These are phyloP conservation scores for Phortica magna DNA, from an alignment of 2,888 invertebrate genomes.

Conservation along the genomic window DNA sequence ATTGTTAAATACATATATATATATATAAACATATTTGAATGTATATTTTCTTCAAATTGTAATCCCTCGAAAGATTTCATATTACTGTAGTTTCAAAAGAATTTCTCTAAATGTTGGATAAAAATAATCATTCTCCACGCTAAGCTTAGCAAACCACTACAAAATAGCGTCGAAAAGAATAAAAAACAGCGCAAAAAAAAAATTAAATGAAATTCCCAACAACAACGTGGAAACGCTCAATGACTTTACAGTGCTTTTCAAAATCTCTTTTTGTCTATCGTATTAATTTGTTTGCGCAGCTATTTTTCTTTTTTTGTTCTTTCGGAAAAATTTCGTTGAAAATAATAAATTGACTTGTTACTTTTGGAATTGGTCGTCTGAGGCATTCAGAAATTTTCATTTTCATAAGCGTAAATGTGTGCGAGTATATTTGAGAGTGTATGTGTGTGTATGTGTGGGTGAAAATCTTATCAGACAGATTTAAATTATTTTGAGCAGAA, in stretches of 20 bases:
- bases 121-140: slow-evolving; percentile 58
- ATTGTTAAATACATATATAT: neutral
- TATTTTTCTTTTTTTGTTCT: slow-evolving; percentile 59
- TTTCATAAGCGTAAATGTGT: slow-evolving; percentile 18
- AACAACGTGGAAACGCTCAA: slow-evolving; percentile 43
- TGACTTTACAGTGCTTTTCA: slow-evolving; percentile 72
- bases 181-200: slow-evolving; percentile 41
- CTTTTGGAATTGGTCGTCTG: slow-evolving; percentile 65
- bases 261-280: slow-evolving; percentile 39
- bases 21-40: neutral
- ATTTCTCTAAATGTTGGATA: slow-evolving; percentile 55
- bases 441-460: slow-evolving; percentile 40
- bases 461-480: slow-evolving; percentile 48
- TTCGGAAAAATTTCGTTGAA: slow-evolving; percentile 58
- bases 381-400: neutral
- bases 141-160: slow-evolving; percentile 74
- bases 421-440: slow-evolving; percentile 37
- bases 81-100: neutral
- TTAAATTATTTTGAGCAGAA: slow-evolving; percentile 51
- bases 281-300: slow-evolving; percentile 22
- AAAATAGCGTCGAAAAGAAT: slow-evolving; percentile 53
- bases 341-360: slow-evolving; percentile 70
- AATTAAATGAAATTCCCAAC: slow-evolving; percentile 5
- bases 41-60: neutral
- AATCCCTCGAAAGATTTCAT: neutral